These are phyloP conservation scores for Antheraea assamensis DNA, from an alignment of 2,888 invertebrate species.

Conservation along the genomic window DNA sequence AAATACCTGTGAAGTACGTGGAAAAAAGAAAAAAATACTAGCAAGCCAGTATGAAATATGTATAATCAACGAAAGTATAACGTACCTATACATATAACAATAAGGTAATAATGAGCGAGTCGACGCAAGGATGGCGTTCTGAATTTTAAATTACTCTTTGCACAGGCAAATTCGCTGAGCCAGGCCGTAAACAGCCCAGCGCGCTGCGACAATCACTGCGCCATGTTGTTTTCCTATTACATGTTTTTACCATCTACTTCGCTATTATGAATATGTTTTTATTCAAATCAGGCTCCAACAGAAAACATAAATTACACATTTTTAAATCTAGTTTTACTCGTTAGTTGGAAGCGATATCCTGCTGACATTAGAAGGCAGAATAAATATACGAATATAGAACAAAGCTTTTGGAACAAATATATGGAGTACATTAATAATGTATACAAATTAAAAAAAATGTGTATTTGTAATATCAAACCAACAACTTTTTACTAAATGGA, in stretches of 20 bases:
- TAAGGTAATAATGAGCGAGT: slow-evolving; percentile 60
- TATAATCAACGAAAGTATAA: not conserved
- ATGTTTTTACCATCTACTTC: slow-evolving; percentile 2
- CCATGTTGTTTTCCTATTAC: slow-evolving; percentile 13
- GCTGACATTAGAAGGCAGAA: not conserved
- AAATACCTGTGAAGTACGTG: not conserved
- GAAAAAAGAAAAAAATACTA: not conserved
- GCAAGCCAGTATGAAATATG: not conserved
- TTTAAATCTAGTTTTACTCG: not conserved
- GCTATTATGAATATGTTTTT: not conserved
- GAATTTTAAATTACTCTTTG: slow-evolving; percentile 78
- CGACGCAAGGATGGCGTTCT: slow-evolving; percentile 60
- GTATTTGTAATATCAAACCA: too few relatives aligned
- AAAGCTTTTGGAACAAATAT: not conserved
- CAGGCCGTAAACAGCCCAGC: slow-evolving; percentile 58
- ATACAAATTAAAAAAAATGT: too few relatives aligned
- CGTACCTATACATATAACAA: slow-evolving; percentile 6
- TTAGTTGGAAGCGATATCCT: not conserved
- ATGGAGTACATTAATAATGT: not conserved
- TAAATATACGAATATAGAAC: not conserved
- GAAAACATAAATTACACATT: not conserved
- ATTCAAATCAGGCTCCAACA: not conserved
- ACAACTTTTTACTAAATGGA: too few relatives aligned
- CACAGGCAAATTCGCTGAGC: slow-evolving; percentile 65
- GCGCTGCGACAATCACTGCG: slow-evolving; percentile 28